Evolutionary conservation across 2,113 vertebrate species (phyloP).

Genomic region (Lanius ludovicianus): DNA sequence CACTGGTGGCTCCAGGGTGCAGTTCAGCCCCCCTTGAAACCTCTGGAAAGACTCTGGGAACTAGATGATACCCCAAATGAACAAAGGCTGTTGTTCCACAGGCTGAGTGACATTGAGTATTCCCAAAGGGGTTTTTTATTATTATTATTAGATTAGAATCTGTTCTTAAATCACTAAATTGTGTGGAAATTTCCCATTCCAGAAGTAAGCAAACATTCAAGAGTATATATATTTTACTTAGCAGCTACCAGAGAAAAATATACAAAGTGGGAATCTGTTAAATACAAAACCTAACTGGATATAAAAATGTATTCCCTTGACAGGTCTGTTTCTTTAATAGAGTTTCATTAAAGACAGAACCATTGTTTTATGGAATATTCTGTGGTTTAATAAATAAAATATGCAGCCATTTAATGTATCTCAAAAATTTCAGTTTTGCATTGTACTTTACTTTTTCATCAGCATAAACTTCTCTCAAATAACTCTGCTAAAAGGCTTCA

Average conservation of each 20-base stretch:
- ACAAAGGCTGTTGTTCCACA: constrained; percentile 41
- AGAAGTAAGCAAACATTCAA: constrained; percentile 60
- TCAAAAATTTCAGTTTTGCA: background rate
- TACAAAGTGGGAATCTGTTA: constrained; percentile 48
- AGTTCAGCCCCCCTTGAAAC: background rate
- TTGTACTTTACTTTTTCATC: constrained; percentile 5
- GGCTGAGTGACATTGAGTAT: constrained; percentile 31
- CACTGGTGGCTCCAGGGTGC: background rate
- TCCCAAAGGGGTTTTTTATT: background rate
- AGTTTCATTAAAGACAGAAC: constrained; percentile 34
- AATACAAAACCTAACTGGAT: constrained; percentile 51
- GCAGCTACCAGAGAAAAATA: constrained; percentile 64
- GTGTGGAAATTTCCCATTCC: constrained; percentile 62
- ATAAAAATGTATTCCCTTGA: constrained; percentile 45
- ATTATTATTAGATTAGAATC: constrained; percentile 48
- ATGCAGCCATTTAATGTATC: background rate
- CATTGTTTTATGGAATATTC: constrained; percentile 45
- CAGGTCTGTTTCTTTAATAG: constrained; percentile 35
- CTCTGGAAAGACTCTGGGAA: background rate
- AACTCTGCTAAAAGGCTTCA: background rate
- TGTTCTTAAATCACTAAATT: constrained; percentile 56
- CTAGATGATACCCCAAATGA: background rate
- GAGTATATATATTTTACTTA: constrained; percentile 67
- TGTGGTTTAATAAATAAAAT: constrained; percentile 29
- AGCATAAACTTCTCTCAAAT: background rate